phyloP scores from a whole-genome alignment of 2,888 invertebrate species.

The Pseudococcus jackbeardsleyi region DNA sequence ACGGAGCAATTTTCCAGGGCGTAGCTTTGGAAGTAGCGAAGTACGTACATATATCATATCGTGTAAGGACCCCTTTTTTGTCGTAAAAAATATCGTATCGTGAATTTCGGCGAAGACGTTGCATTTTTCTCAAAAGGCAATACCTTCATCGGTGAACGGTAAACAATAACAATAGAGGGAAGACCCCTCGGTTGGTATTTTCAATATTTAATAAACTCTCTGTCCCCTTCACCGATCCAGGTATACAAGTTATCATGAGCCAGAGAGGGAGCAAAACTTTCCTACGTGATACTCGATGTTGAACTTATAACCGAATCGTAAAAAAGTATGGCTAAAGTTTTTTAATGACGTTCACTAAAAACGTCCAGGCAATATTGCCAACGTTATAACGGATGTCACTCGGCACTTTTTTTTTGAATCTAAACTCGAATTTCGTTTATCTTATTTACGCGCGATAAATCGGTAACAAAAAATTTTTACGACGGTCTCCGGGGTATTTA shows the following conservation, averaged over 20 bases:
- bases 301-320: slow-evolving; percentile 43
- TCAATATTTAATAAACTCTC: slow-evolving; percentile 53
- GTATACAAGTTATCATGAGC: not conserved
- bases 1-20: not conserved
- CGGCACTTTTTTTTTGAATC: not conserved
- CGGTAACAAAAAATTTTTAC: slow-evolving; percentile 42
- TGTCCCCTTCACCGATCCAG: not conserved
- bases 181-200: slow-evolving; percentile 11
- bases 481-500: slow-evolving; percentile 30
- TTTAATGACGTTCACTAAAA: slow-evolving; percentile 48
- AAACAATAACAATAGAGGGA: slow-evolving; percentile 26
- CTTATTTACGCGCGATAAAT: slow-evolving; percentile 40
- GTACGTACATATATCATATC: too few species aligned
- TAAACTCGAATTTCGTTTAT: slow-evolving; percentile 30
- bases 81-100: slow-evolving; percentile 31
- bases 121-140: not conserved
- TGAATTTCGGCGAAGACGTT: not conserved
- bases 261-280: not conserved
- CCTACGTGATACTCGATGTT: slow-evolving; percentile 25
- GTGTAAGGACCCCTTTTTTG: not conserved
- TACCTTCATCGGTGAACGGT: slow-evolving; percentile 24
- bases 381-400: slow-evolving; percentile 36
- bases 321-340: slow-evolving; percentile 44
- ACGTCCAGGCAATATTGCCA: slow-evolving; percentile 25
- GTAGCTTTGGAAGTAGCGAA: not conserved